phyloP scores from a whole-genome alignment of 2,113 vertebrate species.

The Gymnobelideus leadbeateri region DNA sequence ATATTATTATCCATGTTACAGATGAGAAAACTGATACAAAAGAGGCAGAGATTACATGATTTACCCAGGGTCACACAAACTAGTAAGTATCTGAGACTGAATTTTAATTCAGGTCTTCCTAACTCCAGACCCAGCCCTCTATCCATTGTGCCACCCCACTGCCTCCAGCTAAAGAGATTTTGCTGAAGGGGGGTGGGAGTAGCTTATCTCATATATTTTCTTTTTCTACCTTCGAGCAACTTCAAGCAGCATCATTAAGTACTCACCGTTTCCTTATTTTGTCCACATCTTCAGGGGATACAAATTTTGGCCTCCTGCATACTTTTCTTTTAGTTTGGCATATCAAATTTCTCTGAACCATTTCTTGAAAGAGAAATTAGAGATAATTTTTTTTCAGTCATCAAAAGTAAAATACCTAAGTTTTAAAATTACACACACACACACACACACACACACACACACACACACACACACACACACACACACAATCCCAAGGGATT shows the following conservation, averaged over 20 bases:
- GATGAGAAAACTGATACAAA: background rate
- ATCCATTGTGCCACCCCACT: background rate
- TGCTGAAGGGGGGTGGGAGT: no score
- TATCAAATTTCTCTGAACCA: constrained; percentile 88
- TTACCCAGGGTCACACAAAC: background rate
- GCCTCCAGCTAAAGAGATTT: background rate
- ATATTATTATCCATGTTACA: background rate
- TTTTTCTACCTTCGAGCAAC: background rate
- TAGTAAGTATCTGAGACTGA: background rate
- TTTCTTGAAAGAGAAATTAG: constrained; percentile 80
- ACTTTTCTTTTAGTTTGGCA: constrained; percentile 86
- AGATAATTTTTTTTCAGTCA: background rate
- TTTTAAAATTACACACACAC: background rate
- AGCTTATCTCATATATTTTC: background rate
- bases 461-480: background rate
- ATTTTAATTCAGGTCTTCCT: background rate
- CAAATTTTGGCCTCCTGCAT: constrained; percentile 90
- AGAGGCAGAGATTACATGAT: background rate
- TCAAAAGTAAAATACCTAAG: background rate
- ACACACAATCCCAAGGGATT: background rate
- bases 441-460: background rate
- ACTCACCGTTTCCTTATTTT: constrained; percentile 83
- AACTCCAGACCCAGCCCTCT: background rate
- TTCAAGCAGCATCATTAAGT: background rate
- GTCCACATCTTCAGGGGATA: constrained; percentile 89